Conservation (phyloP, 1,140 invertebrate species). For the Neelides sp. region DNA sequence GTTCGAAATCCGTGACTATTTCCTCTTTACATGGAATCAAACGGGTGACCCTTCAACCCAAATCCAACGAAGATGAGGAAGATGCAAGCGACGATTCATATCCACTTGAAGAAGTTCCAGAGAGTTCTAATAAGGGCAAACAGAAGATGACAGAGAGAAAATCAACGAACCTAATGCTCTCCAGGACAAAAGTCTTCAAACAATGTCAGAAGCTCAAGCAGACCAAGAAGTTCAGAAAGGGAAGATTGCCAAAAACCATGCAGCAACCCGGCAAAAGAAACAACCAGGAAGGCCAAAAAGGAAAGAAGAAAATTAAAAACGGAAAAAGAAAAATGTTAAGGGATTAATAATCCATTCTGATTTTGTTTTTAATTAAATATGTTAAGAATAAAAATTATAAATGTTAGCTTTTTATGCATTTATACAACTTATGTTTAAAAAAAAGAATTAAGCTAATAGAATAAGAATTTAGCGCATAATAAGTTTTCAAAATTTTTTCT, state of each 20-base stretch:
- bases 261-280: conserved; percentile 3
- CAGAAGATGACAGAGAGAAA: conserved; percentile 12
- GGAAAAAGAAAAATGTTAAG: conserved; percentile 2
- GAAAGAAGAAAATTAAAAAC: conserved; percentile 3
- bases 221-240: conserved; percentile 16
- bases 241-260: not conserved
- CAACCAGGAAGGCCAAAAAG: not conserved
- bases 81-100: not conserved
- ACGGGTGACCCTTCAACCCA: conserved; percentile 9
- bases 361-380: too few species aligned
- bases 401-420: too few species aligned
- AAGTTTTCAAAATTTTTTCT: too few species aligned
- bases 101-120: not conserved
- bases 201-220: conserved; percentile 21
- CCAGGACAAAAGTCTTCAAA: conserved; percentile 21
- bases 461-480: too few species aligned
- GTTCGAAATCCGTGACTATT: conserved; percentile 21
- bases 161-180: conserved; percentile 18
- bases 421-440: too few species aligned
- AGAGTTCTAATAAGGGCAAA: not conserved
- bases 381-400: too few species aligned
- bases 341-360: too few species aligned
- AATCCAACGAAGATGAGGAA: conserved; percentile 7
- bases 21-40: conserved; percentile 18
- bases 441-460: too few species aligned